Percentiles rank a stretch among this genome's conserved stretches.
phyloP scores from a whole-genome alignment of 1,140 invertebrate genomes.

The Penaeus japonicus region DNA sequence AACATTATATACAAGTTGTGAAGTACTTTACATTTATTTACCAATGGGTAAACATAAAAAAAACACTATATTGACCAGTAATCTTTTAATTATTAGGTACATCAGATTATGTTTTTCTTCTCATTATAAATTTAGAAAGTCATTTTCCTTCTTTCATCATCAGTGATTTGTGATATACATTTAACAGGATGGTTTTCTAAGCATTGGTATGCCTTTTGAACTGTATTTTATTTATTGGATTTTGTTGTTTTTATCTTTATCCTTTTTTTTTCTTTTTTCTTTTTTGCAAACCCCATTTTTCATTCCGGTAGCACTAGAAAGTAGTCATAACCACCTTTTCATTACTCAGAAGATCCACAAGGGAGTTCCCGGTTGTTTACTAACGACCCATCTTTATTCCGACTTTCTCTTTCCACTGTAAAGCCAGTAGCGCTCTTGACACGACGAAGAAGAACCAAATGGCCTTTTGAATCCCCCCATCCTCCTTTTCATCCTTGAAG shows the following conservation, averaged over 20 bases:
- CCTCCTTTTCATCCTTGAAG: not conserved
- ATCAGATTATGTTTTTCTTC: too few relatives aligned
- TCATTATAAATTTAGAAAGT: too few relatives aligned
- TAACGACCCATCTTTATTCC: not conserved
- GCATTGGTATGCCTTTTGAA: too few relatives aligned
- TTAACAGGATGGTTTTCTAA: too few relatives aligned
- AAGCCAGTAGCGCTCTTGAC: not conserved
- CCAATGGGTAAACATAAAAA: too few relatives aligned
- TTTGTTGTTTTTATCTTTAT: not conserved
- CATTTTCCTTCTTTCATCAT: too few relatives aligned
- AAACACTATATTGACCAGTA: too few relatives aligned
- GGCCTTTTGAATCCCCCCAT: not conserved
- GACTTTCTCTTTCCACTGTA: not conserved
- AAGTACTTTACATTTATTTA: too few relatives aligned
- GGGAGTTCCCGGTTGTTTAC: conserved; percentile 29
- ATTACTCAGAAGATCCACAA: conserved; percentile 36
- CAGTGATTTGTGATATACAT: too few relatives aligned
- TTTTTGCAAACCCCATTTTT: not conserved
- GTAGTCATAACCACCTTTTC: not conserved
- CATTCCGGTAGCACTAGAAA: not conserved
- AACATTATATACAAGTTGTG: too few relatives aligned
- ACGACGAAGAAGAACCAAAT: not conserved
- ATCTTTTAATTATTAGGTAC: too few relatives aligned
- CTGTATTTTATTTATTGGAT: not conserved
- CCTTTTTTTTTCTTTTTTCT: not conserved